Evolutionary conservation across 2,888 invertebrate genomes (phyloP).

Genomic region (Parascotia fuliginaria): DNA sequence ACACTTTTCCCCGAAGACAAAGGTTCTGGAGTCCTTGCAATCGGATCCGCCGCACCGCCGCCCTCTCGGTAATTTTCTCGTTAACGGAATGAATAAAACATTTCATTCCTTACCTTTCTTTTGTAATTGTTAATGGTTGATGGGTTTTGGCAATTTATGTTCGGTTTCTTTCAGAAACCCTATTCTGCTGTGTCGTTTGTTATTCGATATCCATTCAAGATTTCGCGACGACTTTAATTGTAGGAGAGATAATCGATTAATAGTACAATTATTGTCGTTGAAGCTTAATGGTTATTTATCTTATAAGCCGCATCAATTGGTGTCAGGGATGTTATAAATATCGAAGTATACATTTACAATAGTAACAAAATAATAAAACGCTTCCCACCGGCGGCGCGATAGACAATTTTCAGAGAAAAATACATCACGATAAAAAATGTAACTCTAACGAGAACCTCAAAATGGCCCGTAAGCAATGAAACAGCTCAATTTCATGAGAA

Average conservation of each 20-base stretch:
- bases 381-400: conserved; percentile 44
- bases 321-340: conserved; percentile 29
- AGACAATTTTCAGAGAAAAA: conserved; percentile 71
- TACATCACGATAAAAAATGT: conserved; percentile 76
- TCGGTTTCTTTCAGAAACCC: conserved; percentile 66
- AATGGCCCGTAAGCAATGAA: conserved; percentile 82
- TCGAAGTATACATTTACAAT: conserved; percentile 29
- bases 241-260: conserved; percentile 33
- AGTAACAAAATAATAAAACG: conserved; percentile 54
- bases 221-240: conserved; percentile 53
- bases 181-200: conserved; percentile 65
- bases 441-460: conserved; percentile 77
- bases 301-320: conserved; percentile 27
- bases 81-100: conserved; percentile 86
- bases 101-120: conserved; percentile 84
- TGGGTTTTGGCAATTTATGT: conserved; percentile 81
- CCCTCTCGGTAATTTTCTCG: conserved; percentile 84
- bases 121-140: conserved; percentile 85
- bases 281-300: conserved; percentile 27
- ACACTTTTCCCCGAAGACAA: conserved; percentile 80
- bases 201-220: conserved; percentile 60
- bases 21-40: conserved; percentile 80
- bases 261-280: conserved; percentile 30
- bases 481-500: conserved; percentile 82
- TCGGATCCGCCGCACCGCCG: conserved; percentile 76